phyloP scores from a whole-genome alignment of 1,140 invertebrate species.

The Bombus turneri region DNA sequence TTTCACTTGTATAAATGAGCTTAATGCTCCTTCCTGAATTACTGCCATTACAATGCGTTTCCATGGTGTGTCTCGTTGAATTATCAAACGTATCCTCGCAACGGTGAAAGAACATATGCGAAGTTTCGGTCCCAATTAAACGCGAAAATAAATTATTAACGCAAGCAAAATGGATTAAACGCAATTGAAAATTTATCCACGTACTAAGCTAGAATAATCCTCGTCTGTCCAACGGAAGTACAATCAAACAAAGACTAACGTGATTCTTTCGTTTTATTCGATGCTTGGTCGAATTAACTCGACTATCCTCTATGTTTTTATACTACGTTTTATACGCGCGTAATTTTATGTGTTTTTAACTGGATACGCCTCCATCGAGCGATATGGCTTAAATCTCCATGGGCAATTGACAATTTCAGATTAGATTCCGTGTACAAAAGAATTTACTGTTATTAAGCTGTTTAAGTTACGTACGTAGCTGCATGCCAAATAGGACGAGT shows the following conservation, averaged over 20 bases:
- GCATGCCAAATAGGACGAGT: not conserved
- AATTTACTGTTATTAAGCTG: conserved; percentile 34
- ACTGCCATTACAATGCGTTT: not conserved
- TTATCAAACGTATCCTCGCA: not conserved
- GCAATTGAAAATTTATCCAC: not conserved
- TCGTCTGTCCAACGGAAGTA: not conserved
- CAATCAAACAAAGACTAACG: conserved; percentile 1
- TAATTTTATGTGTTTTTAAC: not conserved
- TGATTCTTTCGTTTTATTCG: conserved; percentile 11
- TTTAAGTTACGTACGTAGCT: not conserved
- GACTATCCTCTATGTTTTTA: not conserved
- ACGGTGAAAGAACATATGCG: not conserved
- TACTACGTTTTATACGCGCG: no score
- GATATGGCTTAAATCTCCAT: not conserved
- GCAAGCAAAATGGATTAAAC: not conserved
- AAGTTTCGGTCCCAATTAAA: conserved; percentile 1
- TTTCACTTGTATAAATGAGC: no score
- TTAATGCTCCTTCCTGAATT: not conserved
- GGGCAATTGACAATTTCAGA: not conserved
- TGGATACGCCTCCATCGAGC: not conserved
- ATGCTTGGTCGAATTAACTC: conserved; percentile 7
- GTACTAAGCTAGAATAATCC: not conserved
- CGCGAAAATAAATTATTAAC: conserved; percentile 10
- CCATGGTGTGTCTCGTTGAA: not conserved
- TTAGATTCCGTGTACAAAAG: not conserved